Conservation (phyloP, 2,113 vertebrate species). For the Ptilorrhoa leucosticta region DNA sequence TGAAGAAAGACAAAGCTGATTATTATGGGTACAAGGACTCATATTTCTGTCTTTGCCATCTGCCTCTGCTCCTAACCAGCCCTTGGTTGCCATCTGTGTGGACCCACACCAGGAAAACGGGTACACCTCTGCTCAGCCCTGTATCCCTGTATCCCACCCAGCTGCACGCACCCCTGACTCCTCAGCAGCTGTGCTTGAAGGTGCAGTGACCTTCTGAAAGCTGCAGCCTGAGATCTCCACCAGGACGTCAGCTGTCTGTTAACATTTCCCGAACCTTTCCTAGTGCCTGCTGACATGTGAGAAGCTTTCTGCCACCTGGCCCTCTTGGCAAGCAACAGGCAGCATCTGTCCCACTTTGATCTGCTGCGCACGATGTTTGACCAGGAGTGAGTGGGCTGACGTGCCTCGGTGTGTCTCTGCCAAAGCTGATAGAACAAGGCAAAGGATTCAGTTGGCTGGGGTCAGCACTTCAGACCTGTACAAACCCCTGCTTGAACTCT, state of each 20-base stretch:
- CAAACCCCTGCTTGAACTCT: background rate
- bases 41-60: background rate
- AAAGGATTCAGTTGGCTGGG: background rate
- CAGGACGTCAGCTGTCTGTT: background rate
- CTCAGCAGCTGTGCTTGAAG: background rate
- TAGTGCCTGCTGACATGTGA: constrained; percentile 37
- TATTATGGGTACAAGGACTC: background rate
- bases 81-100: background rate
- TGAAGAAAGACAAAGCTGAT: background rate
- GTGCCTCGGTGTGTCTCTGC: background rate
- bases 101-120: fast-evolving
- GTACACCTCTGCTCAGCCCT: background rate
- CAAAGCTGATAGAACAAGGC: background rate
- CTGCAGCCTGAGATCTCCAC: background rate
- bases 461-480: background rate
- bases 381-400: background rate
- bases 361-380: background rate
- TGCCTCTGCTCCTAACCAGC: background rate
- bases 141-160: background rate
- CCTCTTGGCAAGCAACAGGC: constrained; percentile 24
- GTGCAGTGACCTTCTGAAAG: background rate
- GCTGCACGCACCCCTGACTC: background rate
- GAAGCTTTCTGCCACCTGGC: constrained; percentile 54
- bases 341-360: background rate
- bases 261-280: background rate